phyloP scores from a whole-genome alignment of 2,797 vertebrate genomes.

The Girardinus metallicus region DNA sequence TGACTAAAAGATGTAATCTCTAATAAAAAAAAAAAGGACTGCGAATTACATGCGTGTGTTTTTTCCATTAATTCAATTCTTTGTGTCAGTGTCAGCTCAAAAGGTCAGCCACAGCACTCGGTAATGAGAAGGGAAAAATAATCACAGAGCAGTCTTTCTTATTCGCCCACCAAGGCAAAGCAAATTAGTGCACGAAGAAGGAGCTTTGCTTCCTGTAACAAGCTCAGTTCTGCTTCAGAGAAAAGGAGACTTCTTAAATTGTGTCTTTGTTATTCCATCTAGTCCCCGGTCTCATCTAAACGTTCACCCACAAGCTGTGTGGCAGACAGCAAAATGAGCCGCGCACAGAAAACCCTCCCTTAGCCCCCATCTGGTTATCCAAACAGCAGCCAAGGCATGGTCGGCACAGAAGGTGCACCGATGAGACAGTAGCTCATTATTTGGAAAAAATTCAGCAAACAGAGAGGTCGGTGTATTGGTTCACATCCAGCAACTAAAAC shows the following conservation, averaged over 20 bases:
- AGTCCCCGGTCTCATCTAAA: constrained; percentile 55
- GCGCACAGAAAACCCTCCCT: constrained; percentile 27
- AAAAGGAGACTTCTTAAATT: constrained; percentile 46
- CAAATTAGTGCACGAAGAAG: constrained; percentile 36
- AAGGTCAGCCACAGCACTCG: constrained; percentile 58
- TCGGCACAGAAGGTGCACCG: constrained; percentile 45
- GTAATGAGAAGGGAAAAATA: constrained; percentile 64
- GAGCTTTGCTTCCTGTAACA: constrained; percentile 29
- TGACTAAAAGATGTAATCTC: not conserved
- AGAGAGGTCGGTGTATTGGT: constrained; percentile 18
- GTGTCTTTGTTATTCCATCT: constrained; percentile 58
- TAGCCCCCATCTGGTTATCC: constrained; percentile 55
- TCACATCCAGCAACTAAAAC: not conserved
- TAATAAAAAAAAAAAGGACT: too few species aligned
- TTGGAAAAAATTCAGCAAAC: constrained; percentile 35
- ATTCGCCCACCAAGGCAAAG: constrained; percentile 38
- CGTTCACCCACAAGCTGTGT: constrained; percentile 60
- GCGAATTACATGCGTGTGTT: constrained; percentile 19
- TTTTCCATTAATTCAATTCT: constrained; percentile 21
- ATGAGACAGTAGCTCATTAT: constrained; percentile 55
- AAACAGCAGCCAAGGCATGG: constrained; percentile 55
- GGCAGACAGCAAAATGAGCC: constrained; percentile 61
- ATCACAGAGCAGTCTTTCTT: constrained; percentile 56
- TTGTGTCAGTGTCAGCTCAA: constrained; percentile 39
- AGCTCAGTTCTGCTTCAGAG: constrained; percentile 26